Base-by-base conservation (phyloP, 2,888 invertebrate genomes). In the Diplolepis rosae region DNA sequence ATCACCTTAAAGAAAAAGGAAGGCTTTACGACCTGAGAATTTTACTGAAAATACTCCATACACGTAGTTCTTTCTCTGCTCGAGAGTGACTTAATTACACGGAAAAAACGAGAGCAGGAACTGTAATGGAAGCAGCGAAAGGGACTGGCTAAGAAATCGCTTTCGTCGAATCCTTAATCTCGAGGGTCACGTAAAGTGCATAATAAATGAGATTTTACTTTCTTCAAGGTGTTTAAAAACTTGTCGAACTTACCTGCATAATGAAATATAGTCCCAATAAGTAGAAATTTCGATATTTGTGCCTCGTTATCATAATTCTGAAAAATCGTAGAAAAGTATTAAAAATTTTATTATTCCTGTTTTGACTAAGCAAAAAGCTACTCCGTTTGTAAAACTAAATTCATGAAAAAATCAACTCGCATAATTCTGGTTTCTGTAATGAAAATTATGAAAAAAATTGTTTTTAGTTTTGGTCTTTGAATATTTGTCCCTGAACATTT, bases 1-100 rank as follows among this genome's bases (percentile, higher is more conserved):
- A 65, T 71, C 71, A 77, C 68, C 74, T 77, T 67, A n/a, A 24
- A n/a, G 39, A 35, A 61, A 61, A 39, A 35, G 11, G 28, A 28
- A 52, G 22, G 5, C 11, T 52, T 42, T 39, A 56, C 13, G 11
- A 22, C 28, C 6, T 24, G 22, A 24, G n/a, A 7, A 22, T 52
- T 69, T 52, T 0, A 51, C 15, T 45, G n/a, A 56, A 35, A 35
- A 13, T 22, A 35, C 6, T 39, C 24, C 61, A 39, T 24, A 61
- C 24, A 61, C 32, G 6, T 54, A 9, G n/a, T 27, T 28, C 13
- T 35, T 56, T 22, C 18, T 56, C 32, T 56, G 18, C 48, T 32
- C 18, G 56, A n/a, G 39, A 61, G 11, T 39, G 18, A 39, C 39
- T 61, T 39, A 61, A 24, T 24, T 39, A 24, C 61, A 61, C 35